Evolutionary conservation across 2,888 invertebrate genomes (phyloP).

Genomic region (Eupithecia subumbrata): DNA sequence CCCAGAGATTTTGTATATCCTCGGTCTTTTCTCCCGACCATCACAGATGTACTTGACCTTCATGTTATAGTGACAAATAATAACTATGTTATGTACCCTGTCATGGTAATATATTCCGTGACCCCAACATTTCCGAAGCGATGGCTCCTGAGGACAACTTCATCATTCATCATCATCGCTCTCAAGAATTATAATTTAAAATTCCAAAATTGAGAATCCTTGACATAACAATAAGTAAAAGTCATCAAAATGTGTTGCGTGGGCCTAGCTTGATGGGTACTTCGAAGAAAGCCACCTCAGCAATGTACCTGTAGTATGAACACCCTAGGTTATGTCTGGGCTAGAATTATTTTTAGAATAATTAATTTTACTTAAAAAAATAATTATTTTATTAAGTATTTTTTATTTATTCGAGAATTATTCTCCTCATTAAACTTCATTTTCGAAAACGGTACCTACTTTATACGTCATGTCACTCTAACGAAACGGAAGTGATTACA

Average conservation of each 20-base stretch:
- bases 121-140: conserved; percentile 9
- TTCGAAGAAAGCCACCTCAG: not conserved
- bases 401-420: too few species aligned
- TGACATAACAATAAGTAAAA: not conserved
- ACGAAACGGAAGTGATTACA: too few species aligned
- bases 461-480: too few species aligned
- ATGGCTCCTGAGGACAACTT: not conserved
- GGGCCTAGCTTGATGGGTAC: not conserved
- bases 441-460: too few species aligned
- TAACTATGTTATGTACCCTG: not conserved
- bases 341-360: not conserved
- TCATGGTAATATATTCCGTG: conserved; percentile 12
- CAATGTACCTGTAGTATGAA: not conserved
- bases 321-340: not conserved
- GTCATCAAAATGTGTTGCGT: not conserved
- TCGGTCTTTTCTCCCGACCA: too few species aligned
- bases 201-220: not conserved
- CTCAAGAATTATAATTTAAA: not conserved
- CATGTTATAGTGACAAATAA: too few species aligned
- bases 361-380: not conserved
- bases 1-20: too few species aligned
- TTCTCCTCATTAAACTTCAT: too few species aligned
- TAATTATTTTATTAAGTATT: too few species aligned
- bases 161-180: not conserved
- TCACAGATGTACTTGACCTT: too few species aligned